phyloP scores from a whole-genome alignment of 2,888 invertebrate genomes.

The Linnaemya tessellans region DNA sequence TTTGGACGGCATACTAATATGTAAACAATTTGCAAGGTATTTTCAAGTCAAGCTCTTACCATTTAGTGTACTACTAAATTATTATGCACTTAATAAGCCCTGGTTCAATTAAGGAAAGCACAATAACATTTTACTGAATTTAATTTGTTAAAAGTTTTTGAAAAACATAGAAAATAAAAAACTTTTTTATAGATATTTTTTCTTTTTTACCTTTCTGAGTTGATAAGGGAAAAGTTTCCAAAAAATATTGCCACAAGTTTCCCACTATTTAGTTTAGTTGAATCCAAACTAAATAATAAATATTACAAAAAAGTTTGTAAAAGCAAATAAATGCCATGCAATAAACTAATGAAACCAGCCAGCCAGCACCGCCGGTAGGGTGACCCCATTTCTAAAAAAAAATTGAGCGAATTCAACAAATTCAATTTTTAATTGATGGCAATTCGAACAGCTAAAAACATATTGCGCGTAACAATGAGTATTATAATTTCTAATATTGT shows the following conservation, averaged over 20 bases:
- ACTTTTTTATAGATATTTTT: background rate
- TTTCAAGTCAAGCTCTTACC: too few relatives aligned
- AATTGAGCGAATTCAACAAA: constrained; percentile 33
- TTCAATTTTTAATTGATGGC: constrained; percentile 70
- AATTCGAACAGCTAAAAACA: constrained; percentile 67
- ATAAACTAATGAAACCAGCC: background rate
- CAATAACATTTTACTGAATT: background rate
- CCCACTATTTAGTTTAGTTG: constrained; percentile 1
- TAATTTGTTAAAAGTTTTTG: background rate
- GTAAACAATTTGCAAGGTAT: too few relatives aligned
- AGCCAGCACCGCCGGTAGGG: constrained; percentile 19
- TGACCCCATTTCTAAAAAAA: constrained; percentile 20
- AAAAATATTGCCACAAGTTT: constrained; percentile 8
- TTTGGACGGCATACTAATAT: too few relatives aligned
- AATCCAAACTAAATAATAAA: background rate
- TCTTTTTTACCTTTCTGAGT: background rate
- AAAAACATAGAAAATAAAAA: background rate
- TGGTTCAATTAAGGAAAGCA: too few relatives aligned
- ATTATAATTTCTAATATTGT: constrained; percentile 64
- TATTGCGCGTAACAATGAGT: constrained; percentile 70
- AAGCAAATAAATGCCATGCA: constrained; percentile 7
- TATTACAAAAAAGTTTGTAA: background rate
- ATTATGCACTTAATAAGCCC: too few relatives aligned
- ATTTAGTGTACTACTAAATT: too few relatives aligned
- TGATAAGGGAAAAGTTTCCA: constrained; percentile 17